Conservation (phyloP, 2,113 vertebrate genomes). For the Cololabis saira region DNA sequence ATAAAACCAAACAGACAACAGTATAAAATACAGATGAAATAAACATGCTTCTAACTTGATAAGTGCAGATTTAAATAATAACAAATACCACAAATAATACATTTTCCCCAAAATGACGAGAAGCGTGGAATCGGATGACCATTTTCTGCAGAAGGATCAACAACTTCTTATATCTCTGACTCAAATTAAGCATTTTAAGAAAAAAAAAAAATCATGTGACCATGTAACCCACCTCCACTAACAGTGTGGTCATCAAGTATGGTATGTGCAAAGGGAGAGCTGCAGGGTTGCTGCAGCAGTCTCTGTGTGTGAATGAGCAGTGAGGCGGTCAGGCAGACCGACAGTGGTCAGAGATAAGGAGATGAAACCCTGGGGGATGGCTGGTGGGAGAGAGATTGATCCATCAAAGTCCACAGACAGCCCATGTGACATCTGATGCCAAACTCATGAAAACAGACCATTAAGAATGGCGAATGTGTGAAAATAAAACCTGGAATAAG, state of each 20-base stretch:
- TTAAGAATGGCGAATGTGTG: conserved; percentile 15
- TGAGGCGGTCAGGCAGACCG: conserved; percentile 75
- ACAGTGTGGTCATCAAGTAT: conserved; percentile 49
- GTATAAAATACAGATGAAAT: conserved; percentile 36
- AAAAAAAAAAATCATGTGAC: background rate
- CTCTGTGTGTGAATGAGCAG: conserved; percentile 69
- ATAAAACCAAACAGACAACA: conserved; percentile 4
- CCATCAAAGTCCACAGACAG: conserved; percentile 72
- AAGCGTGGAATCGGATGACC: too few species aligned
- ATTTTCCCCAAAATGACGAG: background rate
- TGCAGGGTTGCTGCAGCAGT: conserved; percentile 54
- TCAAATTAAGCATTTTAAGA: conserved; percentile 30
- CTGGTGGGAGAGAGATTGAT: conserved; percentile 77
- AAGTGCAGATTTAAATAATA: conserved; percentile 37
- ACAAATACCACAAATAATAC: conserved; percentile 42
- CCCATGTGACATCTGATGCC: conserved; percentile 73
- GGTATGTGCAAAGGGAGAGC: conserved; percentile 49
- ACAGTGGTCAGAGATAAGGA: conserved; percentile 81
- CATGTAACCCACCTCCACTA: conserved; percentile 27
- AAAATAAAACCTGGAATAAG: conserved; percentile 24
- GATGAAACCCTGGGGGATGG: conserved; percentile 72
- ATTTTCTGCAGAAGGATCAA: conserved; percentile 29
- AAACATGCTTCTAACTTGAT: conserved; percentile 29
- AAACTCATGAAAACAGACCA: conserved; percentile 55
- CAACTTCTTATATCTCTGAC: conserved; percentile 50